A percentile compares a stretch with the other conserved stretches of the same genome.
phyloP scores from a whole-genome alignment of 2,888 invertebrate genomes.

The Serrognathus titanus region DNA sequence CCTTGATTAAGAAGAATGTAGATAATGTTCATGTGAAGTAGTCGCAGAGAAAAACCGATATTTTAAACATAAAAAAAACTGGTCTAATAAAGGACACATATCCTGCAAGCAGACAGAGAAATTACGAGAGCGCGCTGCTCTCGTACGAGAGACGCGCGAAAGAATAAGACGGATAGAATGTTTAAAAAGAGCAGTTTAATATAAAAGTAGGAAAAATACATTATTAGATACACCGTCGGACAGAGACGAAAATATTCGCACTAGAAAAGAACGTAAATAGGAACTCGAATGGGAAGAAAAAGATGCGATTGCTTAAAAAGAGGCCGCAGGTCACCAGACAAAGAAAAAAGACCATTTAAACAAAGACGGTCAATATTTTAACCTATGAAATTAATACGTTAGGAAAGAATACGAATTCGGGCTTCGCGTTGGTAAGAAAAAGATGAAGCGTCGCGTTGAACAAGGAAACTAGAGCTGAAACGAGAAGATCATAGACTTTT shows the following conservation, averaged over 20 bases:
- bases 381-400: conserved; percentile 47
- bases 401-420: conserved; percentile 44
- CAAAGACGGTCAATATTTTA: conserved; percentile 41
- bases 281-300: conserved; percentile 29
- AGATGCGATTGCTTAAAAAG: conserved; percentile 31
- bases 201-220: conserved; percentile 39
- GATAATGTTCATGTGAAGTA: conserved; percentile 25
- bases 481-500: conserved; percentile 5
- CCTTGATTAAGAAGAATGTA: conserved; percentile 27
- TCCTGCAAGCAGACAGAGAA: conserved; percentile 20
- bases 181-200: conserved; percentile 40
- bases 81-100: conserved; percentile 23
- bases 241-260: conserved; percentile 16
- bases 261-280: conserved; percentile 26
- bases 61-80: conserved; percentile 23
- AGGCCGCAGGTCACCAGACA: conserved; percentile 42
- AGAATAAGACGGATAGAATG: conserved; percentile 14
- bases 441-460: conserved; percentile 14
- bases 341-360: conserved; percentile 35
- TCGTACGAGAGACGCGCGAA: conserved; percentile 6
- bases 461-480: conserved; percentile 16
- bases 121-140: conserved; percentile 8
- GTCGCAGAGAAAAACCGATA: conserved; percentile 26
- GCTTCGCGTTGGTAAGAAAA: conserved; percentile 29
- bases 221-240: conserved; percentile 43